These are phyloP conservation scores for Papilio elwesi DNA, from an alignment of 2,888 invertebrate genomes.

Conservation along the genomic window DNA sequence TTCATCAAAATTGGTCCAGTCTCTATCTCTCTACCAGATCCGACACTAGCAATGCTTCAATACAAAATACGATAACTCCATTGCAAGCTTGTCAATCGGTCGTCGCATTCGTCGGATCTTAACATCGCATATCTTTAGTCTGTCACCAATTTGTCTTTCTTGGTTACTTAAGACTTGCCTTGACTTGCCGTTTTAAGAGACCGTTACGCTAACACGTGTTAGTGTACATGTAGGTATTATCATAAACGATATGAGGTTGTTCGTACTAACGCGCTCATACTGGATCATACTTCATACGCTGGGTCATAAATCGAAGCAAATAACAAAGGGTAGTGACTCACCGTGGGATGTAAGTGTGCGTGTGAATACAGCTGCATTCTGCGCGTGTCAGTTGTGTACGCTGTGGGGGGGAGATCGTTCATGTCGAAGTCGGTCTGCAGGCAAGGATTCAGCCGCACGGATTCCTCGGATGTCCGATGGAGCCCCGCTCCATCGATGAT, in stretches of 20 bases:
- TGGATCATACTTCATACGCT: conserved; percentile 35
- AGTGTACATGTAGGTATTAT: conserved; percentile 11
- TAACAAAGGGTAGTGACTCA: conserved; percentile 60
- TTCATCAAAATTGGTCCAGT: too few relatives aligned
- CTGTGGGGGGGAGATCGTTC: conserved; percentile 72
- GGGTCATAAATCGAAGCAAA: conserved; percentile 46
- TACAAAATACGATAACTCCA: too few relatives aligned
- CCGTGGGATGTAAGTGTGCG: conserved; percentile 70
- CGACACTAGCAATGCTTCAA: too few relatives aligned
- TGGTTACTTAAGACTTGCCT: too few relatives aligned
- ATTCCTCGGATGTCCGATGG: conserved; percentile 65
- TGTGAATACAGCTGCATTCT: conserved; percentile 77
- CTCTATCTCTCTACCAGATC: too few relatives aligned
- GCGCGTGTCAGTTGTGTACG: conserved; percentile 70
- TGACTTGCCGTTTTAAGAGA: background rate
- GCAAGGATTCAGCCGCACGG: conserved; percentile 64
- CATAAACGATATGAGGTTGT: conserved; percentile 20
- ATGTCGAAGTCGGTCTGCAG: conserved; percentile 68
- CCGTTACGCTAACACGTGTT: conserved; percentile 7
- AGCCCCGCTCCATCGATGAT: conserved; percentile 68
- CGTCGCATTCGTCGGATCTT: too few relatives aligned
- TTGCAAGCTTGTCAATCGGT: too few relatives aligned
- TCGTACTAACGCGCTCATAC: conserved; percentile 13
- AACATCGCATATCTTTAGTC: too few relatives aligned
- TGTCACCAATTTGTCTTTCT: background rate